phyloP scores from a whole-genome alignment of 1,140 invertebrate genomes.

The Gonioctena quinquepunctata region DNA sequence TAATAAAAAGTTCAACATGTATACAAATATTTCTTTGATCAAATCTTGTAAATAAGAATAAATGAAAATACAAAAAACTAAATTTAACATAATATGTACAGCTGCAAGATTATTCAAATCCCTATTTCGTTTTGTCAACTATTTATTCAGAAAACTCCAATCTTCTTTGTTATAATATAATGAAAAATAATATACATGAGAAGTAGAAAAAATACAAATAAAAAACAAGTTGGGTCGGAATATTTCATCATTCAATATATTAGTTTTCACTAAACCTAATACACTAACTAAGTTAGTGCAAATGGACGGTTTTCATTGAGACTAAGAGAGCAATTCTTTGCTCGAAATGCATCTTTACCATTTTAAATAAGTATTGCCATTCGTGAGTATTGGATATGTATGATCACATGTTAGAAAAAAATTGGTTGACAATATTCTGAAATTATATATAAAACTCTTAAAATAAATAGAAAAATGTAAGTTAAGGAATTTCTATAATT shows the following conservation, averaged over 20 bases:
- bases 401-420: background rate
- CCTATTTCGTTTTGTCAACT: constrained; percentile 3
- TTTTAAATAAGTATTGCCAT: background rate
- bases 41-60: constrained; percentile 10
- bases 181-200: background rate
- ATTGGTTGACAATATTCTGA: background rate
- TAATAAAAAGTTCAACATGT: constrained; percentile 40
- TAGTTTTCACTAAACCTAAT: constrained; percentile 22
- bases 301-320: constrained; percentile 46
- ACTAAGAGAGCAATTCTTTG: constrained; percentile 28
- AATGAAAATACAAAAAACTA: constrained; percentile 10
- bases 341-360: background rate
- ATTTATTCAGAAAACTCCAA: background rate
- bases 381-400: constrained; percentile 4
- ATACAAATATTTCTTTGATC: constrained; percentile 33
- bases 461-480: background rate
- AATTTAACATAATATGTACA: constrained; percentile 20
- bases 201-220: background rate
- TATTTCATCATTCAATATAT: constrained; percentile 19
- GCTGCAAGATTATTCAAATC: constrained; percentile 15
- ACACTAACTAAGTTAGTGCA: constrained; percentile 40
- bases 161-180: background rate
- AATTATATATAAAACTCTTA: background rate
- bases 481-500: too few relatives aligned
- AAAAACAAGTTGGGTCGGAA: background rate